phyloP scores from a whole-genome alignment of 2,797 vertebrate species.

The Eurystomus glaucurus region DNA sequence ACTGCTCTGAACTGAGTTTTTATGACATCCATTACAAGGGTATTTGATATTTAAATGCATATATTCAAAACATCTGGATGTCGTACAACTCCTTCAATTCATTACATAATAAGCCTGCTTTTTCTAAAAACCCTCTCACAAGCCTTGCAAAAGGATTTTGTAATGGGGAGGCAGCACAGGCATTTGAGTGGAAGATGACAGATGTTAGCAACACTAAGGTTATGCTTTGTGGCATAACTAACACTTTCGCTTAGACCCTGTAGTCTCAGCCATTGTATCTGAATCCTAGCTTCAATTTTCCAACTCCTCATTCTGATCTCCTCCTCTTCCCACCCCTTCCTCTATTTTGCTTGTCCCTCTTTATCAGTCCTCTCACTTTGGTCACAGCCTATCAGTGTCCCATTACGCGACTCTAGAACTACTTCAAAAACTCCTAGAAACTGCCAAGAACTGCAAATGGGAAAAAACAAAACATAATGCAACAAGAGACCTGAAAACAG shows the following conservation, averaged over 20 bases:
- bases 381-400: not conserved
- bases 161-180: fast-evolving
- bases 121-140: not conserved
- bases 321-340: fast-evolving
- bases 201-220: not conserved
- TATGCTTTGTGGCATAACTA: fast-evolving
- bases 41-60: not conserved
- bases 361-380: fast-evolving
- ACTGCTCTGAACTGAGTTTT: not conserved
- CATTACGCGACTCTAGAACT: fast-evolving
- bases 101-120: not conserved
- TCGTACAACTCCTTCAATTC: not conserved
- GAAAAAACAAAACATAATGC: not conserved
- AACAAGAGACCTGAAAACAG: fast-evolving
- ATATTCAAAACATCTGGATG: not conserved
- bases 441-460: not conserved
- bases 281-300: not conserved
- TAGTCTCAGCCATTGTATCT: not conserved
- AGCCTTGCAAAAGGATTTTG: not conserved
- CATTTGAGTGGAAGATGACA: not conserved
- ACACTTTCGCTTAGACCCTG: not conserved
- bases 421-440: not conserved
- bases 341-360: not conserved
- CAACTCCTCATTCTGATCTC: not conserved
- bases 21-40: not conserved